Conservation (phyloP, 2,797 vertebrate species). For the Diplodus sargus region DNA sequence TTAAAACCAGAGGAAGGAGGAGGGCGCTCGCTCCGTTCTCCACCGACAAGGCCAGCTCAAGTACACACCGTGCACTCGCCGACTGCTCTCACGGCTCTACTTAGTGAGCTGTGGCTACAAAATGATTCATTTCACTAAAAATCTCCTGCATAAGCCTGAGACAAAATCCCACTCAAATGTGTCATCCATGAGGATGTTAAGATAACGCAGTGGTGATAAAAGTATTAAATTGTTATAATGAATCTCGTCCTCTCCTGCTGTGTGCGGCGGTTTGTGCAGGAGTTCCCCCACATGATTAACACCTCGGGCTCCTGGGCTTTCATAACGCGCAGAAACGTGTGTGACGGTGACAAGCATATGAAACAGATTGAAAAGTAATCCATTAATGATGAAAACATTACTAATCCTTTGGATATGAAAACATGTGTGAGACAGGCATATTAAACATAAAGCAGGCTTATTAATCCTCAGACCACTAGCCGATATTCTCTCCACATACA, state of each 20-base stretch:
- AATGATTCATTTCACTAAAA: constrained; percentile 49
- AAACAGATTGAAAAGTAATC: constrained; percentile 59
- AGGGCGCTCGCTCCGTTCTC: constrained; percentile 38
- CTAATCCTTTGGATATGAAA: constrained; percentile 60
- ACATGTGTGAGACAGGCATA: constrained; percentile 43
- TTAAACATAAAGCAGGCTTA: constrained; percentile 44
- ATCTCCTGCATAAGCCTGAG: constrained; percentile 32
- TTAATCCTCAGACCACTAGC: constrained; percentile 46
- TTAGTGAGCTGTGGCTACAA: constrained; percentile 32
- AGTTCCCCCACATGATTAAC: constrained; percentile 46
- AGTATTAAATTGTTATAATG: constrained; percentile 46
- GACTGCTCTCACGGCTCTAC: constrained; percentile 39
- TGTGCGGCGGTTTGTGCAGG: constrained; percentile 24
- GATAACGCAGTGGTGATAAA: constrained; percentile 40
- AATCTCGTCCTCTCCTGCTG: constrained; percentile 33
- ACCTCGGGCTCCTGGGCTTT: constrained; percentile 45
- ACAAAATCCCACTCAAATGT: constrained; percentile 52
- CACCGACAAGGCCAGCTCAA: constrained; percentile 61
- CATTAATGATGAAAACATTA: constrained; percentile 65
- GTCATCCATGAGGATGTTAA: constrained; percentile 40
- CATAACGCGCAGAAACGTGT: constrained; percentile 43
- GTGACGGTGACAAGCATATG: constrained; percentile 59
- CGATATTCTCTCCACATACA: background rate
- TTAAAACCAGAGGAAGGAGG: constrained; percentile 61
- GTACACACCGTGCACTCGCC: constrained; percentile 27